phyloP scores from a whole-genome alignment of 2,888 invertebrate species.

The Dermolepida albohirtum region DNA sequence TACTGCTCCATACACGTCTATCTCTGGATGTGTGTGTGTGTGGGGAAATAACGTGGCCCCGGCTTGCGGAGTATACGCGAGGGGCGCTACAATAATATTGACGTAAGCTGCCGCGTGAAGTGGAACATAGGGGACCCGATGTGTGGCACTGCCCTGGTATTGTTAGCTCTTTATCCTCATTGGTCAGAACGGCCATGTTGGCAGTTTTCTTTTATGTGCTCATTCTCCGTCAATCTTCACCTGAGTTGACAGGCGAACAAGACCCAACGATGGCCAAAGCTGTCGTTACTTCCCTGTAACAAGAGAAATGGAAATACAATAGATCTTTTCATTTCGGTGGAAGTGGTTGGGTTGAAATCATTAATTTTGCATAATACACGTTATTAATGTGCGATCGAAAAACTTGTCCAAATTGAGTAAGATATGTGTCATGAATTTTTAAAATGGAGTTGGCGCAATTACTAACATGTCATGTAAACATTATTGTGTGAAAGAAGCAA shows the following conservation, averaged over 20 bases:
- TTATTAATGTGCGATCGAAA: too few species aligned
- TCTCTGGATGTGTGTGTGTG: slow-evolving; percentile 2
- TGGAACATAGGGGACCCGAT: slow-evolving; percentile 56
- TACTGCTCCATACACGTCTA: slow-evolving; percentile 44
- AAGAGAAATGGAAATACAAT: slow-evolving; percentile 9
- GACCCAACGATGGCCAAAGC: slow-evolving; percentile 7
- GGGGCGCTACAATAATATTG: slow-evolving; percentile 62
- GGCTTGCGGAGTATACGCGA: slow-evolving; percentile 42
- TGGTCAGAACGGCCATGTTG: slow-evolving; percentile 61
- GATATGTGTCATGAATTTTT: too few species aligned
- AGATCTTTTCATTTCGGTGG: background rate
- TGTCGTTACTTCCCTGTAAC: slow-evolving; percentile 9
- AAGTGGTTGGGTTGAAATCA: too few species aligned
- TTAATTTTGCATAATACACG: too few species aligned
- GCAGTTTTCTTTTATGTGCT: slow-evolving; percentile 39
- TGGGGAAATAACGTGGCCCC: slow-evolving; percentile 29
- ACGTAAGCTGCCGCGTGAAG: slow-evolving; percentile 60
- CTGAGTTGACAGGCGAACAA: slow-evolving; percentile 33
- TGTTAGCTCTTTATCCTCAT: slow-evolving; percentile 55
- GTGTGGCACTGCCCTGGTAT: slow-evolving; percentile 51
- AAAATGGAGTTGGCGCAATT: too few species aligned
- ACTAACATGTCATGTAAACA: too few species aligned
- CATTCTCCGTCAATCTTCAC: slow-evolving; percentile 33
- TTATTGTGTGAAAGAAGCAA: too few species aligned
- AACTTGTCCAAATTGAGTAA: too few species aligned